Percentiles rank a stretch among this genome's conserved stretches.
These are phyloP conservation scores for Varecia variegata DNA, from an alignment of 2,797 vertebrate genomes.

Conservation along the genomic window DNA sequence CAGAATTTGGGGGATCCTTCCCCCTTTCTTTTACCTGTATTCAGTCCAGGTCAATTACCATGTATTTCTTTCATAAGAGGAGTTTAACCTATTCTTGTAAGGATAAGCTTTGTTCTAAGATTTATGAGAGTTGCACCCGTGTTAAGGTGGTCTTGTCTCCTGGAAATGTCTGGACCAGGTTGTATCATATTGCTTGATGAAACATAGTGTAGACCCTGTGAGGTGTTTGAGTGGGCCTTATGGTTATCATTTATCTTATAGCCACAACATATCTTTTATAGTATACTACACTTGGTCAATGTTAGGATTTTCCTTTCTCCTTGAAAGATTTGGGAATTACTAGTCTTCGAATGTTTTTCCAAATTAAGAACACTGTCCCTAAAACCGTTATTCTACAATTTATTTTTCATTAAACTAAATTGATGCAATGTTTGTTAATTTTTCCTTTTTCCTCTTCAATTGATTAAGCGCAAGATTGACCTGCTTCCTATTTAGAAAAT, in stretches of 20 bases:
- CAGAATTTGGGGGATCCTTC: background rate
- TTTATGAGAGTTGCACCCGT: background rate
- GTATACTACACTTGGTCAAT: background rate
- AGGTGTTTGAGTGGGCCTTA: background rate
- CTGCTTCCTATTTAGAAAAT: background rate
- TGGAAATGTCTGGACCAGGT: background rate
- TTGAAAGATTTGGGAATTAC: background rate
- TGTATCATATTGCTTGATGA: background rate
- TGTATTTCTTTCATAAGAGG: background rate
- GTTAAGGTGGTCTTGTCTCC: background rate
- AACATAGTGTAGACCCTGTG: background rate
- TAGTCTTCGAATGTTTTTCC: background rate
- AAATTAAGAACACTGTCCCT: constrained; percentile 29
- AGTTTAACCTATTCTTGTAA: background rate
- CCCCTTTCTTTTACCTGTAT: background rate
- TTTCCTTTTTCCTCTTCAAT: constrained; percentile 8
- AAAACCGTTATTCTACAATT: background rate
- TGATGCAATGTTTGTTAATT: constrained; percentile 45
- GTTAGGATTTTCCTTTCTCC: background rate
- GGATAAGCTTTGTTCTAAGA: background rate
- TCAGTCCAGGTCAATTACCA: background rate
- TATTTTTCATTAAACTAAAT: constrained; percentile 61
- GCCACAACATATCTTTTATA: background rate
- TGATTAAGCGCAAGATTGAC: constrained; percentile 17
- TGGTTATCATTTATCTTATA: background rate